phyloP scores from a whole-genome alignment of 2,888 invertebrate species.

The Drosophila cracens region DNA sequence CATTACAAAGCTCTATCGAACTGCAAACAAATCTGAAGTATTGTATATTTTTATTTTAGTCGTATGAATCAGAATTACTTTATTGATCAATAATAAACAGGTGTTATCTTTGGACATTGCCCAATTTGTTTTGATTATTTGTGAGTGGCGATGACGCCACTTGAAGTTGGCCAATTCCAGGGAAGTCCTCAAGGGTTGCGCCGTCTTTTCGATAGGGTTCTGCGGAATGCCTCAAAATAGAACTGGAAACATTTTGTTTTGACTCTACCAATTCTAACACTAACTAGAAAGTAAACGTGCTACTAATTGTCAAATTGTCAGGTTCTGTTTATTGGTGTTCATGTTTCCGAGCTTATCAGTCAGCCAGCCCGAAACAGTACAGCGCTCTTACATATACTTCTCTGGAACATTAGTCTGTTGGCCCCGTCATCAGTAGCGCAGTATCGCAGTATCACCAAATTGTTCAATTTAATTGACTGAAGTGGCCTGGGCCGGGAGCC shows the following conservation, averaged over 20 bases:
- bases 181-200: conserved; percentile 38
- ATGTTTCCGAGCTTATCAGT: conserved; percentile 45
- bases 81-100: conserved; percentile 21
- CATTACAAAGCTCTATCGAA: background rate
- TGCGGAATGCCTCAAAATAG: conserved; percentile 19
- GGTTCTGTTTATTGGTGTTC: conserved; percentile 44
- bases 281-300: conserved; percentile 35
- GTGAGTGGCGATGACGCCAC: conserved; percentile 20
- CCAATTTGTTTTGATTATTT: conserved; percentile 31
- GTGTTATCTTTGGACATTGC: conserved; percentile 34
- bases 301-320: conserved; percentile 41
- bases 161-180: conserved; percentile 38
- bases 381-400: background rate
- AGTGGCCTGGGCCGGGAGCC: conserved; percentile 48
- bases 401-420: conserved; percentile 9
- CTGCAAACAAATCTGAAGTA: background rate
- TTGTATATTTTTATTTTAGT: background rate
- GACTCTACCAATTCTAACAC: conserved; percentile 14
- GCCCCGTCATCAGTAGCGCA: conserved; percentile 10
- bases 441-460: conserved; percentile 52
- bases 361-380: conserved; percentile 5
- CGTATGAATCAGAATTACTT: conserved; percentile 37
- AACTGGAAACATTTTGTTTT: conserved; percentile 3
- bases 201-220: conserved; percentile 36
- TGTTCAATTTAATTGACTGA: conserved; percentile 74